phyloP scores from a whole-genome alignment of 2,888 invertebrate species.

The Spilosoma lubricipeda region DNA sequence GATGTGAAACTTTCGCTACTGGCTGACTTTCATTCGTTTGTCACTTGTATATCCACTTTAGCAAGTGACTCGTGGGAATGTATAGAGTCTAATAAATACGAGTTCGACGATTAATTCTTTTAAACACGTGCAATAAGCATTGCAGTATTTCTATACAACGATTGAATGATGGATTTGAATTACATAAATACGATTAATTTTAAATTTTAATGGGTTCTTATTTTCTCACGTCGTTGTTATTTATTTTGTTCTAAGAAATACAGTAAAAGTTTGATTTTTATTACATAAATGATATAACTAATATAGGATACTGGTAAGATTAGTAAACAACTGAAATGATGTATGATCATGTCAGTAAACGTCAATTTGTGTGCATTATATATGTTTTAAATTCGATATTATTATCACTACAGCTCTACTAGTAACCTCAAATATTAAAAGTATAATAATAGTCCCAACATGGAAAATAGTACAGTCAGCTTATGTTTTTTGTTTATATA shows the following conservation, averaged over 20 bases:
- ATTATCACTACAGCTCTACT: neutral
- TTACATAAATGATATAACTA: no score
- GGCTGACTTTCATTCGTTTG: constrained; percentile 19
- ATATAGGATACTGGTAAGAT: no score
- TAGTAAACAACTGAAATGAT: no score
- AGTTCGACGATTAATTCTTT: neutral
- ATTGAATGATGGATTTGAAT: neutral
- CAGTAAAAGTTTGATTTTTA: no score
- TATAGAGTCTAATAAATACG: neutral
- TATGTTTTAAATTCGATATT: neutral
- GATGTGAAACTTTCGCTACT: constrained; percentile 24
- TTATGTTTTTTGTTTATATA: no score
- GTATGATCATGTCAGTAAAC: no score
- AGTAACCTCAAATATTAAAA: no score
- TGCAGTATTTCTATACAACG: neutral
- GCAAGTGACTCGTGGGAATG: constrained; percentile 19
- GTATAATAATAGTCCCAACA: no score
- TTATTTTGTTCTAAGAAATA: neutral
- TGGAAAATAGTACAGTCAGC: no score
- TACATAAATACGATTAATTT: neutral
- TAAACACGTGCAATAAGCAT: neutral
- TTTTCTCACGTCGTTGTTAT: neutral
- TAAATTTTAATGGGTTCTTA: neutral
- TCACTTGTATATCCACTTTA: constrained; percentile 18
- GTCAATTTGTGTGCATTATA: neutral